These are phyloP conservation scores for Julus scanicus DNA, from an alignment of 2,888 invertebrate genomes.

Conservation along the genomic window DNA sequence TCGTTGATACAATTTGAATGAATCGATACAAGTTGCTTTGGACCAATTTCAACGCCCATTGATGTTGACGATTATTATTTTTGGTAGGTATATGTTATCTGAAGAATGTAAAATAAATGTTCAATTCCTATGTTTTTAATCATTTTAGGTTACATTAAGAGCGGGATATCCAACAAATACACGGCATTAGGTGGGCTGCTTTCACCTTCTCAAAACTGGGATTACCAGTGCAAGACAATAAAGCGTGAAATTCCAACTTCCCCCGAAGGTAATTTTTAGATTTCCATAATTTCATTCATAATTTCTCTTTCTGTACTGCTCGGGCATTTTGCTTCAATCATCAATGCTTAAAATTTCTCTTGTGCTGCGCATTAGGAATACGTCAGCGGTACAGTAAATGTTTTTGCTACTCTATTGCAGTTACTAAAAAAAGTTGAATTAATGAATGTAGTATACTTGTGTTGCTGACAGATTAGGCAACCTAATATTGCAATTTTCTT, in stretches of 20 bases:
- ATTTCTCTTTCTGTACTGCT: neutral
- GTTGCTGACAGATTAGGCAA: too few relatives aligned
- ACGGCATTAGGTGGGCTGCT: constrained; percentile 13
- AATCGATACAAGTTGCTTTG: neutral
- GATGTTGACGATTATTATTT: neutral
- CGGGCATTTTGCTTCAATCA: neutral
- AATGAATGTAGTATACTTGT: too few relatives aligned
- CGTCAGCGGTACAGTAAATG: neutral
- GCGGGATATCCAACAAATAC: constrained; percentile 26
- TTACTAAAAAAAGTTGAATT: too few relatives aligned
- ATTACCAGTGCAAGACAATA: neutral
- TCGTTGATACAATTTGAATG: neutral
- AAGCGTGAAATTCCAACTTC: constrained; percentile 13
- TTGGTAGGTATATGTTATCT: neutral
- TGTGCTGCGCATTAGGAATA: neutral
- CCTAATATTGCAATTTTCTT: too few relatives aligned
- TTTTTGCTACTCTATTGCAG: neutral
- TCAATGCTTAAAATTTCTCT: neutral
- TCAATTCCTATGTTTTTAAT: neutral
- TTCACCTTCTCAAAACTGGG: constrained; percentile 30
- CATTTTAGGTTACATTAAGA: constrained; percentile 17
- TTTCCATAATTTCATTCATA: neutral
- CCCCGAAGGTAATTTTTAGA: constrained; percentile 7
- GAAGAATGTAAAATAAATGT: neutral
- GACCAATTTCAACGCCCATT: neutral